Evolutionary conservation across 2,113 vertebrate genomes (phyloP).

Genomic region (Chaenocephalus aceratus): DNA sequence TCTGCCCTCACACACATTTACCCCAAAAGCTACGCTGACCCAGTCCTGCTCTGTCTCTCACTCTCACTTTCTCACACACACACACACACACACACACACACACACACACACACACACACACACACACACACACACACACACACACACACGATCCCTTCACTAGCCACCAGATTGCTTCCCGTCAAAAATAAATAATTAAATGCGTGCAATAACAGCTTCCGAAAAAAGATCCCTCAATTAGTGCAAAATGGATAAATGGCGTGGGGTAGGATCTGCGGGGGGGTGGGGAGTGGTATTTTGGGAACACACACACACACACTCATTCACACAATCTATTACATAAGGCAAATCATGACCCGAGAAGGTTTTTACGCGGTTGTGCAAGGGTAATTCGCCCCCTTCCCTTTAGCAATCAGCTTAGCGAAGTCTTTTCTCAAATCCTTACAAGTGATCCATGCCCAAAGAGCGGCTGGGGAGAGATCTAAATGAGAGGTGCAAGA

Average conservation of each 20-base stretch:
- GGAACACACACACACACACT: slow-evolving; percentile 53
- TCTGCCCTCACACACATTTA: slow-evolving; percentile 45
- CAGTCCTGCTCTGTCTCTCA: slow-evolving; percentile 19
- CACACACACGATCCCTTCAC: slow-evolving; percentile 9
- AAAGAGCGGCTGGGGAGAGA: slow-evolving; percentile 57
- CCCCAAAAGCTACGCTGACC: slow-evolving; percentile 64
- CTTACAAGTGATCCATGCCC: slow-evolving; percentile 72
- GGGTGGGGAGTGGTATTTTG: slow-evolving; percentile 57
- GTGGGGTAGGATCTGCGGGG: slow-evolving; percentile 50
- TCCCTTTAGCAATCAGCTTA: slow-evolving; percentile 78
- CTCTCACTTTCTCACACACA: neutral
- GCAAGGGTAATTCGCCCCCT: slow-evolving; percentile 73
- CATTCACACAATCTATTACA: slow-evolving; percentile 69
- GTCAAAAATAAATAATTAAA: slow-evolving; percentile 85
- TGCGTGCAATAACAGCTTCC: slow-evolving; percentile 79
- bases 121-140: slow-evolving; percentile 38
- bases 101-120: slow-evolving; percentile 32
- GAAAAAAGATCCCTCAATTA: slow-evolving; percentile 84
- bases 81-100: neutral
- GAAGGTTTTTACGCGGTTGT: slow-evolving; percentile 72
- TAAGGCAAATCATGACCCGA: slow-evolving; percentile 75
- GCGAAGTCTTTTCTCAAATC: slow-evolving; percentile 76
- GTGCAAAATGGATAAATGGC: slow-evolving; percentile 78
- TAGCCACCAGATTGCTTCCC: slow-evolving; percentile 80
- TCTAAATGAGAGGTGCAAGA: slow-evolving; percentile 64